Evolutionary conservation across 1,140 invertebrate genomes (phyloP).

Genomic region (Grapholita molesta): DNA sequence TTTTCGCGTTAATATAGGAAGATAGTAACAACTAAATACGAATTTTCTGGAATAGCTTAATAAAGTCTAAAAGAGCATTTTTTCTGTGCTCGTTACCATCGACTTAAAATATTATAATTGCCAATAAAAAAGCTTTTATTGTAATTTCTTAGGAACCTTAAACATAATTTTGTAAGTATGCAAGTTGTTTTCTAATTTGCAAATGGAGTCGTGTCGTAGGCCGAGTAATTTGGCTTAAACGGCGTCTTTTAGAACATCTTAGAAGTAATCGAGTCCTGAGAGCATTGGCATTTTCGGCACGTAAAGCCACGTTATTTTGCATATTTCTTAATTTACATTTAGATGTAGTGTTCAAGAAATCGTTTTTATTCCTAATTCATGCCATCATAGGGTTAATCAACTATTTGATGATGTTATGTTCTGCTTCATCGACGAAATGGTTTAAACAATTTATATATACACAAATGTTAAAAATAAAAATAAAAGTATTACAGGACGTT

Average conservation of each 20-base stretch:
- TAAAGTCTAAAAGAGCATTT: background rate
- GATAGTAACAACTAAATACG: too few species aligned
- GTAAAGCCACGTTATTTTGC: background rate
- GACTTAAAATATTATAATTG: background rate
- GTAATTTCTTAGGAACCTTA: background rate
- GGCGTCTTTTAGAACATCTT: constrained; percentile 52
- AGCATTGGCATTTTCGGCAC: constrained; percentile 7
- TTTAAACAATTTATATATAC: too few species aligned
- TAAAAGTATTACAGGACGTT: too few species aligned
- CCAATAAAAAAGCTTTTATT: background rate
- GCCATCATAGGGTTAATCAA: background rate
- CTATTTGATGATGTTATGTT: background rate
- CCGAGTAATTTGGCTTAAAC: constrained; percentile 67
- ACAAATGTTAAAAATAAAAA: too few species aligned
- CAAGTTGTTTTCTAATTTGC: constrained; percentile 60
- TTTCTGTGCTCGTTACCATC: background rate
- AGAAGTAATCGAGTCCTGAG: constrained; percentile 32
- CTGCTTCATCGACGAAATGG: too few species aligned
- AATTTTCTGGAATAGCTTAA: too few species aligned
- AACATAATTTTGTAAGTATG: background rate
- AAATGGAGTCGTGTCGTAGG: constrained; percentile 70
- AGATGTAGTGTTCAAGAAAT: constrained; percentile 3
- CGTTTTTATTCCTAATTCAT: background rate
- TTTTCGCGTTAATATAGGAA: too few species aligned
- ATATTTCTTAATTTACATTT: constrained; percentile 13